Conservation (phyloP, 2,113 vertebrate species). For the Nannobrachium achirus region DNA sequence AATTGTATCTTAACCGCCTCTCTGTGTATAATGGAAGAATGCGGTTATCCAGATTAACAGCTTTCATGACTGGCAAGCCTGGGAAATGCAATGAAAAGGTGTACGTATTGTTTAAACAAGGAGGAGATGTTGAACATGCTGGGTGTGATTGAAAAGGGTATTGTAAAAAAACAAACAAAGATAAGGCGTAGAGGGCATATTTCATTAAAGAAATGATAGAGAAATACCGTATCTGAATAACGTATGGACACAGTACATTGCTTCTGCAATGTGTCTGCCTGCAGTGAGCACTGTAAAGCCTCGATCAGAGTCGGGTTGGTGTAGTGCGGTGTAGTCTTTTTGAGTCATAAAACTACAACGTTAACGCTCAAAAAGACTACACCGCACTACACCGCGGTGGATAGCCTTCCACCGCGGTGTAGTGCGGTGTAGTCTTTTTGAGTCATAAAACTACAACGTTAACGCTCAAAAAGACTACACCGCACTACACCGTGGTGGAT, state of each 20-base stretch:
- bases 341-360: no score
- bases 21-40: slow-evolving; percentile 23
- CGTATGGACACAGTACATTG: background rate
- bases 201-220: background rate
- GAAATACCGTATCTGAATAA: slow-evolving; percentile 12
- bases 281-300: background rate
- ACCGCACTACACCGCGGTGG: no score
- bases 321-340: no score
- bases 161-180: background rate
- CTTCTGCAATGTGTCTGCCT: background rate
- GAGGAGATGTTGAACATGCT: background rate
- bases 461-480: no score
- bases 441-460: no score
- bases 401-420: no score
- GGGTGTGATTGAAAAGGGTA: background rate
- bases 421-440: no score
- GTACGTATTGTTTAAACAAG: background rate
- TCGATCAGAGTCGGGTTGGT: no score
- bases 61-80: slow-evolving; percentile 5
- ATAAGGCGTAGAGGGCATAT: background rate
- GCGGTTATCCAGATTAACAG: slow-evolving; percentile 33
- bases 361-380: no score
- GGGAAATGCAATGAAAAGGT: background rate
- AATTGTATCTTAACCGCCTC: slow-evolving; percentile 27
- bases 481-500: no score